Evolutionary conservation across 2,888 invertebrate genomes (phyloP), one percentile per base, ranked within the genome.

Genomic region (Alviniconcha strummeri): DNA sequence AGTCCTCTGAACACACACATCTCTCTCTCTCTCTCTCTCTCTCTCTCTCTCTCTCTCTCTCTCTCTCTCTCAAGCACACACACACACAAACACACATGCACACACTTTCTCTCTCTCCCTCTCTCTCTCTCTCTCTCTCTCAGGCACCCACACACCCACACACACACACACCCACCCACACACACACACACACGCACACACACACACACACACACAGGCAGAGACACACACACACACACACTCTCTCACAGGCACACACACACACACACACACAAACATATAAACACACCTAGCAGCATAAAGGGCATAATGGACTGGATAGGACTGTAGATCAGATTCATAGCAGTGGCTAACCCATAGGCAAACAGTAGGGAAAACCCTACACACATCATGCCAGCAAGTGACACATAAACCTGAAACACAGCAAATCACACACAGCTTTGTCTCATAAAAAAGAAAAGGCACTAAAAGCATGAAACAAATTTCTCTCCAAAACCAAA

Each of bases 251-350:
- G 8, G 5, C 74, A 56, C 56, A 56, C 77, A 77, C 77, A 77
- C 77, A 77, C 77, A 77, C 77, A 77, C 56, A 77, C 77, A 77
- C 77, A 77, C 54, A 74, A 11, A 74, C 74, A 74, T 52, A 74
- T n/a, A 74, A 11, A 95, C 88, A 96, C 95, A 86, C 97, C 97
- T 95, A 97, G 96, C 19, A 97, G 92, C 82, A 97, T 94, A 93
- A 97, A 97, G 9, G 97, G 97, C 88, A 97, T 94, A 15, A 97
- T 96, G 17, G 96, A 96, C 93, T 97, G 97, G 7, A 97, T 96
- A 0, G 97, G 97, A 0, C 97, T 97, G 93, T 96, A 97, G 52
- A 96, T 95, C 57, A 97, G 94, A 9, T 96, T 96, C 86, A 96
- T 91, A 8, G 96, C 92, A 5, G 97, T 96, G 91, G 97, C 97